Conservation (phyloP, 2,113 vertebrate species). For the Pitta sordida region DNA sequence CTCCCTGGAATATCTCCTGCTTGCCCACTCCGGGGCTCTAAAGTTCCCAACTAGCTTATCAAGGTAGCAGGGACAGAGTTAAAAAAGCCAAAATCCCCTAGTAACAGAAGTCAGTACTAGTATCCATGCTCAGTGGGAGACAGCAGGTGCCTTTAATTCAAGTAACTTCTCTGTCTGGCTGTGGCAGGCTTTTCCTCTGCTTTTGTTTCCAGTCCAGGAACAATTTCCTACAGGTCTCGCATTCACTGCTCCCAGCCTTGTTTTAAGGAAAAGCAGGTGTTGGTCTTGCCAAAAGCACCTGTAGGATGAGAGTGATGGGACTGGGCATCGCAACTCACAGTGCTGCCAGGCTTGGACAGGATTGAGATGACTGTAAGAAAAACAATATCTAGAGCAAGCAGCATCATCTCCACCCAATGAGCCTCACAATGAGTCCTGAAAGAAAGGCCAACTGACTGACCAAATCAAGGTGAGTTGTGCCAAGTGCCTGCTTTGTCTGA, state of each 20-base stretch:
- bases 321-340: neutral
- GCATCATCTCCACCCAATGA: neutral
- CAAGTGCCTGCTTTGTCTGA: slow-evolving; percentile 75
- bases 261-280: neutral
- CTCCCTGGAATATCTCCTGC: neutral
- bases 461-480: slow-evolving; percentile 20
- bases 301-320: neutral
- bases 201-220: neutral
- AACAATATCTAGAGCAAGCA: neutral
- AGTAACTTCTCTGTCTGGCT: neutral
- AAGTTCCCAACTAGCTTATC: neutral
- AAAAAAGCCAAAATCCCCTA: neutral
- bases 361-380: accelerated
- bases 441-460: neutral
- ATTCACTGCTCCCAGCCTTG: neutral
- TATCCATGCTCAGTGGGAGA: neutral
- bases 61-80: neutral
- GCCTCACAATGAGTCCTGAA: neutral
- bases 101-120: neutral
- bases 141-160: neutral
- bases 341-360: neutral
- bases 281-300: neutral
- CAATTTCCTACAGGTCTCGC: neutral
- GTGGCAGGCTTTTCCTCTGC: neutral
- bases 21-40: neutral